Evolutionary conservation across 2,113 vertebrate species (phyloP), one percentile per base, ranked within the genome.

Genomic region (Indicator indicator): DNA sequence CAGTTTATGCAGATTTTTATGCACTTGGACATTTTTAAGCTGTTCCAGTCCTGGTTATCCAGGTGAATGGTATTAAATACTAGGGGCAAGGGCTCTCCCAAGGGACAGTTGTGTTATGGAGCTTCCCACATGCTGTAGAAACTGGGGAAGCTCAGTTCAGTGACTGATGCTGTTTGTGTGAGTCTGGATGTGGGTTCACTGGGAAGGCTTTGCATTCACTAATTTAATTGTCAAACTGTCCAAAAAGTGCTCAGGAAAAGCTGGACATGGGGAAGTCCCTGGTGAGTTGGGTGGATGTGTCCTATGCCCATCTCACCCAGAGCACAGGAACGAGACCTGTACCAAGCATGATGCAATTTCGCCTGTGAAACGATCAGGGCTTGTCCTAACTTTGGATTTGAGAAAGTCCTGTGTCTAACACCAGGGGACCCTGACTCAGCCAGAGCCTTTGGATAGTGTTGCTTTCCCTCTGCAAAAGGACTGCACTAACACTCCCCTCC

Each of bases 241-340:
- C 19, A 21, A 24, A 26, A 73, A 79, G 9, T 13, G 19, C 8
- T 33, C 1, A 2, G 18, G 68, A 76, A 86, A 32, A 58, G 33
- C 21, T 1, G 1, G 8, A 28, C 0, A 0, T 42, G 44, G 56
- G 32, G 19, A 86, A 80, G 62, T 21, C 2, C 0, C 21, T 42
- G 19, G 54, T 56, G 32, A 20, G 9, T 21, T 50, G 63, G 48
- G 18, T 5, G 12, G 15, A 16, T 12, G 30, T 63, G 75, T 50
- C 5, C 3, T 46, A 16, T 75, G 55, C 23, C 32, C 38, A 33
- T 15, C 9, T 76, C 68, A 76, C 16, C 17, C 40, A 65, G 58
- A 27, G 42, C 2, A 1, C 14, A 77, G 65, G 27, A 62, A 30
- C 9, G 16, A 67, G 64, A 67, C 9, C 17, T 44, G 27, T 9